Conservation (phyloP, 2,888 invertebrate species). For the Gerosis bhagava region DNA sequence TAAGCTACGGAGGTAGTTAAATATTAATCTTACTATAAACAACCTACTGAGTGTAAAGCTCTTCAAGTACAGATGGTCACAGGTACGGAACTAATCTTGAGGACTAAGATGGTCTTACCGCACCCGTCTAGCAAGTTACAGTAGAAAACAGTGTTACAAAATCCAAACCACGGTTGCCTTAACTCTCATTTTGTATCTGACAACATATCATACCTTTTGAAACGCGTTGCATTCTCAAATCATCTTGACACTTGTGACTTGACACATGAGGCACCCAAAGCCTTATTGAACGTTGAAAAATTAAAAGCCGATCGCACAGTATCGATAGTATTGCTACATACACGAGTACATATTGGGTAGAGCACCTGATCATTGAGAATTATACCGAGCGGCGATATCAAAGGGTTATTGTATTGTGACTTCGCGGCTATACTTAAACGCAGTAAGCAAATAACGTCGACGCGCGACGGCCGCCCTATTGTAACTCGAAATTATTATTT, state of each 20-base stretch:
- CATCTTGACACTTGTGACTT: conserved; percentile 1
- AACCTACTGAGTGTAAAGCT: too few species aligned
- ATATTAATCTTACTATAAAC: too few species aligned
- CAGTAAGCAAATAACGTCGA: conserved; percentile 36
- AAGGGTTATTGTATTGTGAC: conserved; percentile 51
- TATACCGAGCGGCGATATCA: conserved; percentile 48
- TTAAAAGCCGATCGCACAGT: conserved; percentile 21
- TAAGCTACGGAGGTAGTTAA: too few species aligned
- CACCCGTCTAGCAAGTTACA: too few species aligned
- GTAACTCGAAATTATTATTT: conserved; percentile 40
- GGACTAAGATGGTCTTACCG: too few species aligned
- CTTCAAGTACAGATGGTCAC: too few species aligned
- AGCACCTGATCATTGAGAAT: conserved; percentile 33
- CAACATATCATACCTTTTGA: conserved; percentile 17
- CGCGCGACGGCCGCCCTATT: conserved; percentile 37
- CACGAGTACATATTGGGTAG: conserved; percentile 29
- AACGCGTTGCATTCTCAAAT: neutral
- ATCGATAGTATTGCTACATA: conserved; percentile 22
- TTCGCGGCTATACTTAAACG: conserved; percentile 27
- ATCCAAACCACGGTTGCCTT: conserved; percentile 2
- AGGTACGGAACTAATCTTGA: too few species aligned
- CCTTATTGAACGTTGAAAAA: conserved; percentile 24
- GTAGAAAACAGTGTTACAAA: too few species aligned
- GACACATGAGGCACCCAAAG: too few species aligned
- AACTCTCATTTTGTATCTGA: conserved; percentile 23